Base-by-base conservation (phyloP, 2,113 vertebrate genomes). In the Oxyruncus cristatus region DNA sequence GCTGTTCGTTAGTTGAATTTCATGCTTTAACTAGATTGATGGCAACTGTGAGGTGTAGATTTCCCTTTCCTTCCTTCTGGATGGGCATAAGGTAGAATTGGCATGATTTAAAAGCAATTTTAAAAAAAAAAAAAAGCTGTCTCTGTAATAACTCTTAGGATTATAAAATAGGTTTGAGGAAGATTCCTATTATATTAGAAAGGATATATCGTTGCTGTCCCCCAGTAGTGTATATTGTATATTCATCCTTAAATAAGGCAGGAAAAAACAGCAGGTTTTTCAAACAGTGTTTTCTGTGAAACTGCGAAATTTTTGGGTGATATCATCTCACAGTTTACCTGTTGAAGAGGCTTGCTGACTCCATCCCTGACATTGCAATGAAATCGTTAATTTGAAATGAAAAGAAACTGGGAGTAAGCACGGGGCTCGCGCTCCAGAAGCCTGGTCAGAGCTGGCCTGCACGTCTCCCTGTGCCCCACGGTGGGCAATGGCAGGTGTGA, bases 1-100 rank as follows among this genome's bases (percentile, higher is more conserved):
- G 50, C 63, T 88, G 80, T 93, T 97, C 88, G 71, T 97, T 94
- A 94, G 67, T 33, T 88, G 50, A 94, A 89, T 84, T 96, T 95
- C 62, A 81, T 77, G 16, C 75, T 84, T 97, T 83, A 93, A 88
- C 85, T 83, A 62, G 42, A 74, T 46, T 74, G 85, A 80, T 96
- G 78, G 74, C 63, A 88, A 59, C 53, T 94, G 62, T 62, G 77
- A 91, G 85, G 39, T 42, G 53, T 88, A 79, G 59, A 58, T 73
- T 94, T 96, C 92, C 35, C 39, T 59, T 80, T 83, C 37, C 62
- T 79, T 71, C 58, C 46, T 47, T 61, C 53, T 85, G 83, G 74
- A 46, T 82, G 50, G 86, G 61, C 47, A 28, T 62, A 71, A 83
- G 63, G 46, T 92, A 63, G 80, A 85, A 77, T 37, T 73, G 44